phyloP scores from a whole-genome alignment of 2,888 invertebrate genomes.

The Lordiphosa fenestrarum region DNA sequence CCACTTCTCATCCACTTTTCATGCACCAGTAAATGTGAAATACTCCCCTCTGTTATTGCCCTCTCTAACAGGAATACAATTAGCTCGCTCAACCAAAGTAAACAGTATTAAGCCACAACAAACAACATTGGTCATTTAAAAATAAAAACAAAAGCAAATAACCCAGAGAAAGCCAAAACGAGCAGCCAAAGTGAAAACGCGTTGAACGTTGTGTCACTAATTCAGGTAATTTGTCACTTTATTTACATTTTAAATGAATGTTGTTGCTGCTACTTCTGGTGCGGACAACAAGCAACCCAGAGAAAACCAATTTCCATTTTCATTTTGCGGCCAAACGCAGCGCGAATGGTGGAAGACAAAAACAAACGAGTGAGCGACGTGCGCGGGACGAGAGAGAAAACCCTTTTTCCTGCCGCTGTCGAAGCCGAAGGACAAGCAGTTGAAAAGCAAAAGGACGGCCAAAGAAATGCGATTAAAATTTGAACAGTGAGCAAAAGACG shows the following conservation, averaged over 20 bases:
- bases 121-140: constrained; percentile 40
- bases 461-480: constrained; percentile 70
- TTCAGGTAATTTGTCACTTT: constrained; percentile 74
- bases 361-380: constrained; percentile 68
- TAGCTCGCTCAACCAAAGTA: constrained; percentile 27
- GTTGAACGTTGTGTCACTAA: constrained; percentile 64
- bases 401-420: constrained; percentile 26
- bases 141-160: constrained; percentile 39
- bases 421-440: constrained; percentile 35
- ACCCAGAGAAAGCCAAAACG: constrained; percentile 23
- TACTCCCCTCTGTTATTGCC: constrained; percentile 4
- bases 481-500: constrained; percentile 52
- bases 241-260: constrained; percentile 72
- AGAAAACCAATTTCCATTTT: constrained; percentile 72
- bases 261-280: constrained; percentile 33
- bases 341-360: constrained; percentile 49
- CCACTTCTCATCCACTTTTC: too few relatives aligned
- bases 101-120: constrained; percentile 18
- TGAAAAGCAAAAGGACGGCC: constrained; percentile 31
- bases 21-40: background rate
- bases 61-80: constrained; percentile 28
- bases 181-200: constrained; percentile 38
- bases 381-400: constrained; percentile 30
- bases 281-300: constrained; percentile 50
- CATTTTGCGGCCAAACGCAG: constrained; percentile 62